These are phyloP conservation scores for Glaucomys volans DNA, from an alignment of 2,113 vertebrate genomes.

Conservation along the genomic window DNA sequence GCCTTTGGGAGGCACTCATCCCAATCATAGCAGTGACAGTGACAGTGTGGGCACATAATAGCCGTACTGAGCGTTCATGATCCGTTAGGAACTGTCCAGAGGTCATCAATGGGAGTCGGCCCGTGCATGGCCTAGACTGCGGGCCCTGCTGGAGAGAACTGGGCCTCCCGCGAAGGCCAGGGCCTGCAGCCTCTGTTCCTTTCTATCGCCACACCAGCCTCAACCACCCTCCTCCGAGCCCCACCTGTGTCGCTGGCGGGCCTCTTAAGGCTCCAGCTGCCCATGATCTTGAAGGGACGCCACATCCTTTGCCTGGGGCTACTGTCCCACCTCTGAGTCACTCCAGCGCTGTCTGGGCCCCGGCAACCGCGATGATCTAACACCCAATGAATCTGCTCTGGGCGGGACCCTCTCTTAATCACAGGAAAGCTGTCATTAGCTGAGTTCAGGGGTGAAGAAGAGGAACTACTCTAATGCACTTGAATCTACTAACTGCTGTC, in stretches of 20 bases:
- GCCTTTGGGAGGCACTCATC: background rate
- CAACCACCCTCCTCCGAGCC: background rate
- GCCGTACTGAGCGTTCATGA: background rate
- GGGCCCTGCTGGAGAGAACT: accelerated
- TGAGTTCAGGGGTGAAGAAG: background rate
- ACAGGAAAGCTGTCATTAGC: slow-evolving; percentile 38
- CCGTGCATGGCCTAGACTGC: accelerated
- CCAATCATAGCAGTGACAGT: background rate
- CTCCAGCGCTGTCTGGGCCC: background rate
- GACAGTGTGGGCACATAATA: accelerated
- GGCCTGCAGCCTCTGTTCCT: background rate
- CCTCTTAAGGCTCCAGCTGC: background rate
- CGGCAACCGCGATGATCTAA: background rate
- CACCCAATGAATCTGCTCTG: background rate
- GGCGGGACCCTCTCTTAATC: background rate
- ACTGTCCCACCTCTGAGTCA: background rate
- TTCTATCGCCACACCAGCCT: background rate
- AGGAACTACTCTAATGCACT: background rate
- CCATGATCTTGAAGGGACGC: background rate
- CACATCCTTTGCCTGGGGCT: background rate
- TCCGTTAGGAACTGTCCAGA: background rate
- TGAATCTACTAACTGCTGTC: slow-evolving; percentile 32
- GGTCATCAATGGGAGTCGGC: background rate
- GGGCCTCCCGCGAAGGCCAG: background rate
- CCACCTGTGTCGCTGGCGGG: background rate